Evolutionary conservation across 1,140 invertebrate genomes (phyloP).

Genomic region (Asbolus verrucosus): DNA sequence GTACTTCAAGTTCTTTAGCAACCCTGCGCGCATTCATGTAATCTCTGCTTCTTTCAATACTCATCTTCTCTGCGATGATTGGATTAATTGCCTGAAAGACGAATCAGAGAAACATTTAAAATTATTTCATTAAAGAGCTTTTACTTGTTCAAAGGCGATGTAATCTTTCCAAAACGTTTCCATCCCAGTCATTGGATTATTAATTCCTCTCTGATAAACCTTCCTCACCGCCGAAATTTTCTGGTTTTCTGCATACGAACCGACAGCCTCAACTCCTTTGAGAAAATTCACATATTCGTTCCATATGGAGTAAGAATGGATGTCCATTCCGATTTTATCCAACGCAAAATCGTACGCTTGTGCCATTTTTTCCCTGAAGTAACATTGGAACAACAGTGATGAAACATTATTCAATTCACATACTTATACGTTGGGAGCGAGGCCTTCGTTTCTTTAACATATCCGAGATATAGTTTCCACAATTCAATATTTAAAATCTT

Average conservation of each 20-base stretch:
- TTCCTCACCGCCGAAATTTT: constrained; percentile 98
- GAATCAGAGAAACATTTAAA: too few species aligned
- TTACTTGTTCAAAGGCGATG: constrained; percentile 89
- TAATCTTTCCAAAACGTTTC: constrained; percentile 99
- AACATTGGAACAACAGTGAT: neutral
- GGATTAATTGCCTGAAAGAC: constrained; percentile 87
- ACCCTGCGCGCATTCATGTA: constrained; percentile 98
- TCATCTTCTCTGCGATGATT: constrained; percentile 85
- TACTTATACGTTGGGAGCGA: constrained; percentile 95
- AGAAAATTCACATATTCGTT: constrained; percentile 98
- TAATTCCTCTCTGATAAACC: constrained; percentile 94
- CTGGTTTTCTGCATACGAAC: constrained; percentile 99
- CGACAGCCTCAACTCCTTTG: constrained; percentile 97
- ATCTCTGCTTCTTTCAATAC: constrained; percentile 79
- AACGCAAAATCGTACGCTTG: constrained; percentile 99
- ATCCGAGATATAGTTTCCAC: constrained; percentile 97
- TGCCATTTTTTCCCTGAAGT: constrained; percentile 96
- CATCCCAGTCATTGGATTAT: constrained; percentile 98
- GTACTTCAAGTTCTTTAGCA: constrained; percentile 96
- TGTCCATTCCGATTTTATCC: constrained; percentile 99
- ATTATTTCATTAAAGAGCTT: too few species aligned
- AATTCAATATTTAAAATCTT: constrained; percentile 99
- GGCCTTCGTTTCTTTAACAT: constrained; percentile 98
- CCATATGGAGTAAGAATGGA: constrained; percentile 96
- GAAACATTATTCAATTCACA: constrained; percentile 63